Percentiles rank a stretch among this genome's conserved stretches.
Conservation (phyloP, 2,113 vertebrate species). For the Dendrocopos noguchii region DNA sequence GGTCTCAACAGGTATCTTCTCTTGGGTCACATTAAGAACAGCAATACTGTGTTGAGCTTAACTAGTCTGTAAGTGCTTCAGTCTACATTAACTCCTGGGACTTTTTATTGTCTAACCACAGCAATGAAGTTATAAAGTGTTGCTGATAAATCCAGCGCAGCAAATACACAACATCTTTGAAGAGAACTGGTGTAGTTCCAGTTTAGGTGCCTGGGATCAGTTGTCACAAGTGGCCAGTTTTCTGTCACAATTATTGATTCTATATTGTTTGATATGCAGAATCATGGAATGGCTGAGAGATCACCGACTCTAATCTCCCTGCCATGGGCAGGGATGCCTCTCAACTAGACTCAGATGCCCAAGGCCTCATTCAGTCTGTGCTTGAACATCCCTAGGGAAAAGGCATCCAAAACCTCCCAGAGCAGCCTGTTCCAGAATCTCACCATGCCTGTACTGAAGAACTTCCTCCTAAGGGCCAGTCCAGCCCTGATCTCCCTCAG, state of each 20-base stretch:
- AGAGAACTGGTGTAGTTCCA: constrained; percentile 41
- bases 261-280: neutral
- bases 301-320: too few species aligned
- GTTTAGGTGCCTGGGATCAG: constrained; percentile 46
- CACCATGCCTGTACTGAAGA: too few species aligned
- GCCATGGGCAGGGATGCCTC: too few species aligned
- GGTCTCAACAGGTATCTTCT: constrained; percentile 55
- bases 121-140: constrained; percentile 49
- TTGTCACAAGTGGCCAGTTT: constrained; percentile 43
- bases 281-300: too few species aligned
- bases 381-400: too few species aligned
- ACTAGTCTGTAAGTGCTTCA: constrained; percentile 52
- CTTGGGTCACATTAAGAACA: constrained; percentile 55
- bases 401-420: too few species aligned
- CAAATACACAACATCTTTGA: constrained; percentile 58
- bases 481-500: too few species aligned
- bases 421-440: too few species aligned
- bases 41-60: constrained; percentile 57
- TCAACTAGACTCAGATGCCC: too few species aligned
- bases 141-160: constrained; percentile 57
- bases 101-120: constrained; percentile 65
- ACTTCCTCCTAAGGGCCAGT: too few species aligned
- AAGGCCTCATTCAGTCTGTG: too few species aligned
- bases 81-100: constrained; percentile 62
- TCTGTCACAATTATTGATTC: constrained; percentile 56